Conservation (phyloP, 2,113 vertebrate genomes). For the Naja naja region DNA sequence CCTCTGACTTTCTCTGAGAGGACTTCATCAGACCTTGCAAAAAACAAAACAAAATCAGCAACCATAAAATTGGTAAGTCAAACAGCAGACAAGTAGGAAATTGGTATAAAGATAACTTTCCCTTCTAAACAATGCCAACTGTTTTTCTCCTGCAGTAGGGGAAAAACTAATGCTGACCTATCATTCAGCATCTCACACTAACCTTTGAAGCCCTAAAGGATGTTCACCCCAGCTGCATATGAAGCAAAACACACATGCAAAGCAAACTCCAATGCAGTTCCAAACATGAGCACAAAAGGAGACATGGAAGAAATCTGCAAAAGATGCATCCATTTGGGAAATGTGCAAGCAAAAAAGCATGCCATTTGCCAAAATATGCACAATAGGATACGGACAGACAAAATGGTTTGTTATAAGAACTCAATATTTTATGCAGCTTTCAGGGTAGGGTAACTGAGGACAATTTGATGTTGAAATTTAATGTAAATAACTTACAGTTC, state of each 20-base stretch:
- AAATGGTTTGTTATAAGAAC: background rate
- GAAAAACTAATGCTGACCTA: background rate
- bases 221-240: background rate
- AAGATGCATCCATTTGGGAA: background rate
- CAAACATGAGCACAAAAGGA: background rate
- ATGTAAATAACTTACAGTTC: background rate
- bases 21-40: background rate
- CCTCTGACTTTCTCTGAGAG: background rate
- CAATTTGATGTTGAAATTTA: background rate
- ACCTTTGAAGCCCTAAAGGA: background rate
- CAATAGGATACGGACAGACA: background rate
- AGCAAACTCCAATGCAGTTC: background rate
- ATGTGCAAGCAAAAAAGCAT: background rate
- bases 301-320: background rate
- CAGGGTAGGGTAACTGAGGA: background rate
- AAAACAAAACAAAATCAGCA: background rate
- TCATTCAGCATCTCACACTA: background rate
- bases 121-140: background rate
- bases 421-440: background rate
- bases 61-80: background rate
- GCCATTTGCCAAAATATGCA: background rate
- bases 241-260: background rate
- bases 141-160: background rate
- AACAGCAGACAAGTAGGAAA: background rate
- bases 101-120: background rate